These are phyloP conservation scores for Phalera bucephala DNA, from an alignment of 2,888 invertebrate species.

Conservation along the genomic window DNA sequence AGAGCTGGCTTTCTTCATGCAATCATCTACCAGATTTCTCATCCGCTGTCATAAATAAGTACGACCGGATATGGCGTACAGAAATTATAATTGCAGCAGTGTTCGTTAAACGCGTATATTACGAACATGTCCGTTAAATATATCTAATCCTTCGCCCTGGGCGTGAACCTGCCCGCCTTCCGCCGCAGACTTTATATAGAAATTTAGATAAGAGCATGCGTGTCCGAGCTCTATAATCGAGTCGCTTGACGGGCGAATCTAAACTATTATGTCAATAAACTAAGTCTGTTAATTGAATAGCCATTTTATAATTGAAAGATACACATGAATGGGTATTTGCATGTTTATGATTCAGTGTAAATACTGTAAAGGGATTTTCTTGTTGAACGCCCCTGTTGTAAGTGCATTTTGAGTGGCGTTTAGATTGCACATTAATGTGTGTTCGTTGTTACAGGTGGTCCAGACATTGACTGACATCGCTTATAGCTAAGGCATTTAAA, in stretches of 20 bases:
- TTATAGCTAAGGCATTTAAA: conserved; percentile 38
- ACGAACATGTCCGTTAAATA: conserved; percentile 20
- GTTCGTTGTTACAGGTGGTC: conserved; percentile 50
- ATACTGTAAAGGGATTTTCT: no score
- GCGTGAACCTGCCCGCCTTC: conserved; percentile 50
- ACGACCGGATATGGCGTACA: conserved; percentile 19
- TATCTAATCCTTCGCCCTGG: conserved; percentile 40
- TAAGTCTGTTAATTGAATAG: conserved; percentile 53
- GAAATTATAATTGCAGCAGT: conserved; percentile 21
- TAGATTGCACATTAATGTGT: no score
- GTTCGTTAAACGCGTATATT: conserved; percentile 18
- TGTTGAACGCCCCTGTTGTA: no score
- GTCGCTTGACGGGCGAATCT: conserved; percentile 39
- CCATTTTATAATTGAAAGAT: conserved; percentile 39
- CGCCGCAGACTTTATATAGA: conserved; percentile 37
- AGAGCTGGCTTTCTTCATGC: background rate
- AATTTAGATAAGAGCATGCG: conserved; percentile 57
- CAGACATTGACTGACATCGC: conserved; percentile 31
- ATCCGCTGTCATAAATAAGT: conserved; percentile 3
- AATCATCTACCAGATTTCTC: background rate
- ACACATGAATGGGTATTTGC: conserved; percentile 34
- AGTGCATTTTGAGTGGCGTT: no score
- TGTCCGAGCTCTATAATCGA: conserved; percentile 50
- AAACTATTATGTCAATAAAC: conserved; percentile 57
- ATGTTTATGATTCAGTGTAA: no score